Percentiles rank a stretch among this genome's conserved stretches.
These are phyloP conservation scores for Romanomermis culicivorax DNA, from an alignment of 2,888 invertebrate species.

Conservation along the genomic window DNA sequence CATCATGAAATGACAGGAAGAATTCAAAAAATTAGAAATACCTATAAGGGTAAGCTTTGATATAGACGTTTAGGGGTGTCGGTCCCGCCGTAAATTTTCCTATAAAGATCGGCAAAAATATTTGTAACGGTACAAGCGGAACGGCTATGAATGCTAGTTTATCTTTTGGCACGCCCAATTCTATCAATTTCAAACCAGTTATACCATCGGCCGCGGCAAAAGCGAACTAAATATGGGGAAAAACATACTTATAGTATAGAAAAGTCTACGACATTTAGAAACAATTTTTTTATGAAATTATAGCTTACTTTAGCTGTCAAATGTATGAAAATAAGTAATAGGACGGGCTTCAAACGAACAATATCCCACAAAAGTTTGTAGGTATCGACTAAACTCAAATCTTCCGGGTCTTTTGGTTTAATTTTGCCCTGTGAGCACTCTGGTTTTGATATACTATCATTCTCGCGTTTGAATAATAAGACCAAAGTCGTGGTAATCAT, in stretches of 20 bases:
- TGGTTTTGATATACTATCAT: no score
- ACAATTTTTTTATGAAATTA: neutral
- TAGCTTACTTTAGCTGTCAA: constrained; percentile 61
- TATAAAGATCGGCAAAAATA: constrained; percentile 65
- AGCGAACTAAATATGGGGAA: constrained; percentile 50
- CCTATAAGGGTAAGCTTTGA: constrained; percentile 64
- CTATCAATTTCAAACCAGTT: constrained; percentile 76
- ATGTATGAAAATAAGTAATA: constrained; percentile 52
- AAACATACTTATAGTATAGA: no score
- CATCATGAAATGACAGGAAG: neutral
- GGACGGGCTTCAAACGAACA: constrained; percentile 56
- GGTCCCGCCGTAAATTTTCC: constrained; percentile 63
- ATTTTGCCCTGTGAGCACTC: no score
- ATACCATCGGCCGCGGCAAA: constrained; percentile 89
- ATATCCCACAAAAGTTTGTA: constrained; percentile 63
- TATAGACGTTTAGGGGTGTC: constrained; percentile 61
- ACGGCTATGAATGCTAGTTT: constrained; percentile 73
- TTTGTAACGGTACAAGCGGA: constrained; percentile 79
- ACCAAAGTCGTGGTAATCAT: constrained; percentile 69
- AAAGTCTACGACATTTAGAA: no score
- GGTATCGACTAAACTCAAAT: constrained; percentile 42
- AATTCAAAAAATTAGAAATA: constrained; percentile 18
- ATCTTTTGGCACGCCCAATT: constrained; percentile 85
- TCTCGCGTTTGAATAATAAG: constrained; percentile 64
- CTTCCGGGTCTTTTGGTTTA: constrained; percentile 30